Base-by-base conservation (phyloP, 2,797 vertebrate genomes). In the Erpetoichthys calabaricus region DNA sequence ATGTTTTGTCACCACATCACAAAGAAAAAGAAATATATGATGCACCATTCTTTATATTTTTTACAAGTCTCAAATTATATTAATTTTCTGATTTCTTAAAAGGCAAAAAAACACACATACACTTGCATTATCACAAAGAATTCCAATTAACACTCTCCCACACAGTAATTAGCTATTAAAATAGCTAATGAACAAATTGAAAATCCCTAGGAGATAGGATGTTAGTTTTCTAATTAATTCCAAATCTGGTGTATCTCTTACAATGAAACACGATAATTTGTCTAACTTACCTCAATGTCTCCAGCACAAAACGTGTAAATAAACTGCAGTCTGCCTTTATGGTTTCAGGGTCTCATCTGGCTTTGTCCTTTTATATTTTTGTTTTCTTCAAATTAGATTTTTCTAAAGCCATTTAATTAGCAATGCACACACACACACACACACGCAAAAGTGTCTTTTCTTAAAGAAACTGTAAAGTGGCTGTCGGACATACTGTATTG, bases 141-240 rank as follows among this genome's bases (percentile, higher is more conserved):
- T 90, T 85, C 88, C 89, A 91, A 91, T 94, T 92, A 92, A 90
- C 89, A 89, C 88, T 87, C 86, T 85, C 68, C 65, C 78, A 72
- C 86, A 81, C 82, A 81, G 80, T 89, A 92, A 93, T 92, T 91
- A 92, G 86, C 78, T 74, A 73, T 79, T 75, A 74, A 83, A 83
- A 83, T 77, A 80, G 75, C 70, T 63, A 70, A 72, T 55, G 75
- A 78, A 76, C 72, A 79, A 79, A 80, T 67, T 68, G 65, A 69
- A 74, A 77, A 75, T 73, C 77, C 75, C 75, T 60, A 56, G 62
- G 58, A 76, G 70, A 69, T 64, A 70, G 68, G 70, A 75, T 43
- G 66, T 72, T 60, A 66, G 61, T 53, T 62, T 68, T 64, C 47
- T 74, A 78, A 83, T 81, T 76, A 77, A 78, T 76, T 79, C 64